Evolutionary conservation across 2,797 vertebrate species (phyloP), one percentile per base, ranked within the genome.

Genomic region (Brotula barbata): DNA sequence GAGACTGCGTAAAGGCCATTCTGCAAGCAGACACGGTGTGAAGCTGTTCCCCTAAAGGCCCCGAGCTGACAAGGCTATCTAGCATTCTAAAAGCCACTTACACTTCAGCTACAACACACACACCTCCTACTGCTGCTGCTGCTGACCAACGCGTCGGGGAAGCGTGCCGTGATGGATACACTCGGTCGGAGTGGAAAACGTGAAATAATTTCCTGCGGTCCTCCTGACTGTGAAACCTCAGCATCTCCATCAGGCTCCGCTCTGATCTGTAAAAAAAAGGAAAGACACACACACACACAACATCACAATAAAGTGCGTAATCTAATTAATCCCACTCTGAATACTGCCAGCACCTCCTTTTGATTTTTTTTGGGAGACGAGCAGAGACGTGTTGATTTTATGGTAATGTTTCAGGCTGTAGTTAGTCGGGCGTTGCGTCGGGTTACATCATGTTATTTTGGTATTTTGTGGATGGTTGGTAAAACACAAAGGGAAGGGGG

Each of bases 61-160:
- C 64, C 63, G 14, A 58, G 68, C 86, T 88, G 88, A 89, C 87
- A 89, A n/a, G 84, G 69, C 83, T 80, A 88, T 89, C 83, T 78
- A 80, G 78, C 83, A 89, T 82, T 85, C 75, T 87, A 85, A 88
- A 82, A 86, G 84, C 85, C 87, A 87, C 89, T 89, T 89, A 85
- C 82, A 83, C 82, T 81, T 77, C 67, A 82, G 83, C 84, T 79
- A 79, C 80, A 87, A 84, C 79, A 81, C 69, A 77, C 78, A n/a
- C n/a, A n/a, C n/a, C n/a, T n/a, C n/a, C n/a, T n/a, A n/a, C 85
- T 85, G 85, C 85, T 88, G 84, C 85, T 84, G 85, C 80, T 80
- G 66, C 83, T 88, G 82, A 85, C 83, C 85, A 80, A 37, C 58
- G 74, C 82, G 85, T 82, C 81, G 49, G 71, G 60, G 55, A 76